phyloP scores from a whole-genome alignment of 2,797 vertebrate species.

The Jordanella pulchra region DNA sequence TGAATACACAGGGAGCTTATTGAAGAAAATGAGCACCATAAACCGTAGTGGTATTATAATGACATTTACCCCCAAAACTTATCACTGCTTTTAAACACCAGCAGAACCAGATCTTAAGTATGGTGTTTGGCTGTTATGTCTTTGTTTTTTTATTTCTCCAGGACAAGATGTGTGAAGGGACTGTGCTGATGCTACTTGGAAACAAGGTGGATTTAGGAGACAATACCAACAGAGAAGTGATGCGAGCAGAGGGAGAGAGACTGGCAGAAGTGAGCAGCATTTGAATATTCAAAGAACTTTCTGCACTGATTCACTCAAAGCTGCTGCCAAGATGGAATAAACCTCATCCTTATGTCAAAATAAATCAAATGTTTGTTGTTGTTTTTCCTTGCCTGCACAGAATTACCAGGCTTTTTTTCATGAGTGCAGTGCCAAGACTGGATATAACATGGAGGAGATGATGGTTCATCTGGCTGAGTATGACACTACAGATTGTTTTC shows the following conservation, averaged over 20 bases:
- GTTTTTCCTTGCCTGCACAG: constrained; percentile 57
- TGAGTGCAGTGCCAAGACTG: constrained; percentile 84
- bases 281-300: constrained; percentile 40
- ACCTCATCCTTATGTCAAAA: neutral
- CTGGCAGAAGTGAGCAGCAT: constrained; percentile 77
- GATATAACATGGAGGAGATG: constrained; percentile 77
- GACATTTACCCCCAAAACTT: neutral
- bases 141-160: constrained; percentile 48
- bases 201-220: constrained; percentile 78
- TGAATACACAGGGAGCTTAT: constrained; percentile 38
- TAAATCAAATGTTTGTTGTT: neutral
- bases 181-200: constrained; percentile 81
- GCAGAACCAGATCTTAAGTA: neutral
- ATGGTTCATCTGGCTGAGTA: constrained; percentile 84
- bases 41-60: constrained; percentile 1
- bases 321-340: neutral
- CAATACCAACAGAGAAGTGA: constrained; percentile 63
- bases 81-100: neutral
- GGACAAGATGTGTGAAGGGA: constrained; percentile 78
- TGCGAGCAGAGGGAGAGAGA: constrained; percentile 71
- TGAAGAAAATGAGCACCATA: neutral
- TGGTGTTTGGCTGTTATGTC: no score
- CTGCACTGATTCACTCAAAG: constrained; percentile 20
- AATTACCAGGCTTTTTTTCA: constrained; percentile 84
- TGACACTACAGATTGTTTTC: constrained; percentile 23